Conservation (phyloP, 2,113 vertebrate genomes). For the Albula goreensis region DNA sequence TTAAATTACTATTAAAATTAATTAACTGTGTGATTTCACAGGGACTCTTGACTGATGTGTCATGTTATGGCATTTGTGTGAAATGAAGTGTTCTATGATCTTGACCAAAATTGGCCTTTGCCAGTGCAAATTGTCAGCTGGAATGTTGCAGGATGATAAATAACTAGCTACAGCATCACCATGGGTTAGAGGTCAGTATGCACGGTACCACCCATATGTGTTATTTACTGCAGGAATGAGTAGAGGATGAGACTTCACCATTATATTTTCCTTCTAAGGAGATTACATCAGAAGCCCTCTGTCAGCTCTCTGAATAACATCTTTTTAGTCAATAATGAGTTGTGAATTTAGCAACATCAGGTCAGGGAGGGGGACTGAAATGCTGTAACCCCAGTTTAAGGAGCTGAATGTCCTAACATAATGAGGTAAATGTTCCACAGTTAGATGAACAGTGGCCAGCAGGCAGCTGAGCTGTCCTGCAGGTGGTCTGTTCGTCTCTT, state of each 20-base stretch:
- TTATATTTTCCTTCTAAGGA: background rate
- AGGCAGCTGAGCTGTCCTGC: too few species aligned
- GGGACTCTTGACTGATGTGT: too few species aligned
- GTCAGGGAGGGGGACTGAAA: background rate
- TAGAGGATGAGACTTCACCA: background rate
- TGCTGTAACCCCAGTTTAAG: background rate
- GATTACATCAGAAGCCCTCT: background rate
- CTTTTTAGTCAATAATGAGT: background rate
- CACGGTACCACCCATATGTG: background rate
- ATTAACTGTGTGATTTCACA: too few species aligned
- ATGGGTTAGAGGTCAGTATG: background rate
- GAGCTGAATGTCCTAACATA: background rate
- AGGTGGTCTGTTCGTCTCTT: background rate
- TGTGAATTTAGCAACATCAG: background rate
- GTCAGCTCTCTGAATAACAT: background rate
- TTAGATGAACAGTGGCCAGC: background rate
- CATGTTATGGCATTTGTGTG: too few species aligned
- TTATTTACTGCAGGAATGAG: background rate
- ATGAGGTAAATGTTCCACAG: background rate
- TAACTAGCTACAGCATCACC: background rate
- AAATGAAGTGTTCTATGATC: too few species aligned
- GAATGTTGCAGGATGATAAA: background rate
- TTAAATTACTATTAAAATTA: too few species aligned
- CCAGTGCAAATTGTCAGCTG: background rate
- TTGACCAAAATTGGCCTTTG: background rate